Percentiles rank a stretch among this genome's conserved stretches.
phyloP scores from a whole-genome alignment of 2,113 vertebrate genomes.

The Lepus timidus region DNA sequence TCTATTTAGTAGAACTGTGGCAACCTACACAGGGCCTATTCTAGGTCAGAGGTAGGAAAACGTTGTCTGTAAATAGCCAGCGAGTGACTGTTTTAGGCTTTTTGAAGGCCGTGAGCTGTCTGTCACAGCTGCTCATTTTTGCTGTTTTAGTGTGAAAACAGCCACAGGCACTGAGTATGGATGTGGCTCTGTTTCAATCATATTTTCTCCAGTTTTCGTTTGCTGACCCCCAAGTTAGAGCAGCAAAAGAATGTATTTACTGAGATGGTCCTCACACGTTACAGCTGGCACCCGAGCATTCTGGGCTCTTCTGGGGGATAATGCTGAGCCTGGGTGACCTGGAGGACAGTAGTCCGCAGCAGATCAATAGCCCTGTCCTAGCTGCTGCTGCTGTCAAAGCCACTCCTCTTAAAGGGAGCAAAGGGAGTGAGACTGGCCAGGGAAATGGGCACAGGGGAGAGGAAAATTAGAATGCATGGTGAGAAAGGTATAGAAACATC shows the following conservation, averaged over 20 bases:
- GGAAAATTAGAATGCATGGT: neutral
- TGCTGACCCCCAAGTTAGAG: constrained; percentile 24
- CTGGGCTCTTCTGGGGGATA: neutral
- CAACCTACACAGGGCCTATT: neutral
- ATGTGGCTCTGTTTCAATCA: neutral
- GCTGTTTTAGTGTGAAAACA: neutral
- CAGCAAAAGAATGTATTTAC: neutral
- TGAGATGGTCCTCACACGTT: neutral
- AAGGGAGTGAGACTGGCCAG: neutral
- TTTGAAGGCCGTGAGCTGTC: neutral
- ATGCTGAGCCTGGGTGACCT: neutral
- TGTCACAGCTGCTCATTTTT: neutral
- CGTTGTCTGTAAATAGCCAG: neutral
- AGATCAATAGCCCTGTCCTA: neutral
- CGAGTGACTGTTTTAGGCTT: constrained; percentile 21
- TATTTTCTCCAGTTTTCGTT: neutral
- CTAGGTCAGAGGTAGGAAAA: neutral
- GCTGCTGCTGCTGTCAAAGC: neutral
- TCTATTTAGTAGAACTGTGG: neutral
- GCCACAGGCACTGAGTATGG: neutral
- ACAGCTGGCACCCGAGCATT: neutral
- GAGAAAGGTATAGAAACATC: neutral
- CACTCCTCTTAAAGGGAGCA: neutral
- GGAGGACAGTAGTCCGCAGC: neutral
- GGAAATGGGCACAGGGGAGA: neutral